Conservation (phyloP, 1,140 invertebrate genomes). For the Zaprionus africanus region DNA sequence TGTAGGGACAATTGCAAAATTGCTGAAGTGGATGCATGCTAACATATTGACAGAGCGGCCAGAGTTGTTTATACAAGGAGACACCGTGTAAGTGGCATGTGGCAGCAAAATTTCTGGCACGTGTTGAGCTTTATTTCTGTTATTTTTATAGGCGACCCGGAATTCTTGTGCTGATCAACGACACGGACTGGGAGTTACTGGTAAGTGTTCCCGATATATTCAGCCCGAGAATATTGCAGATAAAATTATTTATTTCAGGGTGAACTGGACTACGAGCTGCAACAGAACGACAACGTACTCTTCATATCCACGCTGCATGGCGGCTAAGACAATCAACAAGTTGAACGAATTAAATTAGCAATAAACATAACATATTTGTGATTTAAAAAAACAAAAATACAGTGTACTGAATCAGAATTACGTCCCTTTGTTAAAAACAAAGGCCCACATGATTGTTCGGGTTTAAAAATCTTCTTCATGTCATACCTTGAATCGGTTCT, state of each 20-base stretch:
- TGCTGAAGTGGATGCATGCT: slow-evolving; percentile 93
- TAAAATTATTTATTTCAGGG: slow-evolving; percentile 70
- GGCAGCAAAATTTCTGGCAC: not conserved
- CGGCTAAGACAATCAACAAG: slow-evolving; percentile 79
- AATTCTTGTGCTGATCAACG: slow-evolving; percentile 96
- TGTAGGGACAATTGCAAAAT: slow-evolving; percentile 89
- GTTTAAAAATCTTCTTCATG: slow-evolving; percentile 64
- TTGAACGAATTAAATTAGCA: slow-evolving; percentile 3
- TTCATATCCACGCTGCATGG: slow-evolving; percentile 88
- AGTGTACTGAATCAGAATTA: slow-evolving; percentile 63
- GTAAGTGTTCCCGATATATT: slow-evolving; percentile 85
- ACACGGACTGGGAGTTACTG: slow-evolving; percentile 96
- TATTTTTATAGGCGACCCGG: slow-evolving; percentile 90
- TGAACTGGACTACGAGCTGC: slow-evolving; percentile 86
- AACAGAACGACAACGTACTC: slow-evolving; percentile 85
- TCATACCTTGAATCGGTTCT: accelerated
- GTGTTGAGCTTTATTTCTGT: slow-evolving; percentile 1
- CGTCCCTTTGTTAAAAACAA: slow-evolving; percentile 70
- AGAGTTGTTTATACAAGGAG: slow-evolving; percentile 95
- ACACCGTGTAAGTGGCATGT: slow-evolving; percentile 88
- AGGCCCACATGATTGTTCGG: slow-evolving; percentile 76
- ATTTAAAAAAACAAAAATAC: slow-evolving; percentile 18
- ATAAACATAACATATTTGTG: slow-evolving; percentile 21
- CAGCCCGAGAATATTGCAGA: not conserved
- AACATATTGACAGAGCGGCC: slow-evolving; percentile 93